Conservation (phyloP, 2,797 vertebrate species). For the Pteropus rufus region DNA sequence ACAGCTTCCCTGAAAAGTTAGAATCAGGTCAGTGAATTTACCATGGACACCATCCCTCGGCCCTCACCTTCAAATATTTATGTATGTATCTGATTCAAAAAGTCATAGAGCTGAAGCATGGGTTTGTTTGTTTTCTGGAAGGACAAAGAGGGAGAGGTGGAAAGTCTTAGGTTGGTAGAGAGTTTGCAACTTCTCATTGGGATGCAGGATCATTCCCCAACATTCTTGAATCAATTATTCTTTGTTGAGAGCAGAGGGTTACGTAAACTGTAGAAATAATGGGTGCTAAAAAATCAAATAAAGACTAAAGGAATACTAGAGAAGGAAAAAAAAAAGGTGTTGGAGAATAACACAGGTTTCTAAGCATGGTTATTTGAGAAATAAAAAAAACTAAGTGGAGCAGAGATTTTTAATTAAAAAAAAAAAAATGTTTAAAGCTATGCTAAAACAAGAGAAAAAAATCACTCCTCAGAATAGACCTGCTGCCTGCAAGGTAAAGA, state of each 20-base stretch:
- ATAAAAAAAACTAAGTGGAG: background rate
- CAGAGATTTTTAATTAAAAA: background rate
- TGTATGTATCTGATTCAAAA: background rate
- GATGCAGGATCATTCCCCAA: background rate
- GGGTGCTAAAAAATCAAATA: constrained; percentile 3
- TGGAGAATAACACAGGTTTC: background rate
- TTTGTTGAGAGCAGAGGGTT: background rate
- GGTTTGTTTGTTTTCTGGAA: constrained; percentile 20
- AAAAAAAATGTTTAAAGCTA: background rate
- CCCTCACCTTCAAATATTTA: background rate
- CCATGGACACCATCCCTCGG: background rate
- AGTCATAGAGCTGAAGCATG: background rate
- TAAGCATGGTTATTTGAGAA: background rate
- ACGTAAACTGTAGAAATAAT: constrained; percentile 40
- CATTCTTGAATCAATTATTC: background rate
- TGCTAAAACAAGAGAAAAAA: background rate
- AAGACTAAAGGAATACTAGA: background rate
- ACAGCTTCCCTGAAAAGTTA: background rate
- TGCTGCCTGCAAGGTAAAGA: background rate
- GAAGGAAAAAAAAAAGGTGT: background rate
- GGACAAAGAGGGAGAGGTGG: background rate
- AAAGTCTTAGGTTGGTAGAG: background rate
- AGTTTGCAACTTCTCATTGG: background rate
- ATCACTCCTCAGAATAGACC: background rate
- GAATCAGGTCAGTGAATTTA: background rate